Base-by-base conservation (phyloP, 2,797 vertebrate species). In the Prunella strophiata region DNA sequence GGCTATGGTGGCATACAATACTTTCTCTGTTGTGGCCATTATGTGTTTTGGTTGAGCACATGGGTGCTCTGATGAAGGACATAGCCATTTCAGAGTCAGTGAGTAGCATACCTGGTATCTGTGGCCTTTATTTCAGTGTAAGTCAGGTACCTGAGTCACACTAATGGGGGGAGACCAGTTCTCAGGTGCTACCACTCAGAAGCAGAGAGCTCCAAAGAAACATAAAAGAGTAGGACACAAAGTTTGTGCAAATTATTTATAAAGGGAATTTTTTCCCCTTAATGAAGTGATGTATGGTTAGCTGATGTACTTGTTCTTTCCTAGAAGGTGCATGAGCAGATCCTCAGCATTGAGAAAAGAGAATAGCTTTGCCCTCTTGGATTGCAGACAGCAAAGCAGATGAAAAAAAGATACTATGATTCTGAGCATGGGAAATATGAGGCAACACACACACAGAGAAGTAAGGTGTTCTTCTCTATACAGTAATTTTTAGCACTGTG, bases 51-150 rank as follows among this genome's bases (percentile, higher is more conserved):
- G 58, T 2, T 68, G 71, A 94, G 71, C 29, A 22, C 18, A 26
- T 0, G 11, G 45, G 29, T 81, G 47, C 52, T 82, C 61, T 91
- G 90, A 66, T 91, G 91, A 94, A 94, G 91, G 90, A 94, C 52
- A 79, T 8, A 86, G 21, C 6, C 67, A 72, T 85, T 58, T 48
- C 85, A 62, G 3, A 91, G 81, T 22, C 52, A 63, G 63, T 61
- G 71, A 84, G 84, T n/a, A 79, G 89, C 45, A 74, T 45, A 51
- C 23, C 36, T 85, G 85, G 70, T 40, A 88, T 74, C 62, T 91
- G 48, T 40, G 85, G 72, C 51, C 93, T 91, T 94, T 71, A 51
- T 75, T 74, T 77, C 74, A 43, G 9, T 10, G 4, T 30, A 65
- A 86, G 27, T 51, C 54, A 58, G 74, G 58, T 51, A 52, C 48